Base-by-base conservation (phyloP, 2,113 vertebrate genomes). In the Pipra filicauda region DNA sequence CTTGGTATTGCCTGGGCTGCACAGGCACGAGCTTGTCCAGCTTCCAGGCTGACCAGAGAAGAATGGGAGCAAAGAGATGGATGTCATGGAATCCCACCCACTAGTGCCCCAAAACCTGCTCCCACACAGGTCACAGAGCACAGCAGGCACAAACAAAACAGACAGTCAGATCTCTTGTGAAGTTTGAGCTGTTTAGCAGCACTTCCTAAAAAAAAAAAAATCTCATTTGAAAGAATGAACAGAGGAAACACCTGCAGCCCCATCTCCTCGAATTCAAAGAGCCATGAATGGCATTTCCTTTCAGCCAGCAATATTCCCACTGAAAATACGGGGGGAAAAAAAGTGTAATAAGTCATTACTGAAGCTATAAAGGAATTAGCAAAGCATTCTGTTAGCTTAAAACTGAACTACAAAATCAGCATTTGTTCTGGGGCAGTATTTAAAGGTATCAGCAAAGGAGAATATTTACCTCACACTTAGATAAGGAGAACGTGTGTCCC, bases 401-500 rank as follows among this genome's bases (percentile, higher is more conserved):
- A 64, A 39, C 11, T 64, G 52, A 73, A 31, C 61, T 24, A 35
- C 15, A 41, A 46, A 80, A 81, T 16, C 14, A 70, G 21, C 12
- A 43, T 16, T 75, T 91, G 31, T 12, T 74, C 62, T 69, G 37
- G 14, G 64, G 27, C 1, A 30, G 24, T 21, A 48, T 14, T 44
- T 35, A 75, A 61, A 84, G 22, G 5, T 19, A 51, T 12, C 23
- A 91, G 78, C 15, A 89, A 21, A 95, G 31, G 48, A 62, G 67
- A 96, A 88, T 8, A 28, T 95, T 98, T 97, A 99, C 99, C 99
- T 99, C 99, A 96, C 99, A 99, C 95, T 99, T 99, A 23, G 99
- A 99, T 59, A 99, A 97, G 80, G 99, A 99, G 97, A 99, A 99
- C 0, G 98, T 99, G 93, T 99, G 99, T 62, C 99, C 99, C 82